These are phyloP conservation scores for Littorina saxatilis DNA, from an alignment of 1,140 invertebrate genomes.

Conservation along the genomic window DNA sequence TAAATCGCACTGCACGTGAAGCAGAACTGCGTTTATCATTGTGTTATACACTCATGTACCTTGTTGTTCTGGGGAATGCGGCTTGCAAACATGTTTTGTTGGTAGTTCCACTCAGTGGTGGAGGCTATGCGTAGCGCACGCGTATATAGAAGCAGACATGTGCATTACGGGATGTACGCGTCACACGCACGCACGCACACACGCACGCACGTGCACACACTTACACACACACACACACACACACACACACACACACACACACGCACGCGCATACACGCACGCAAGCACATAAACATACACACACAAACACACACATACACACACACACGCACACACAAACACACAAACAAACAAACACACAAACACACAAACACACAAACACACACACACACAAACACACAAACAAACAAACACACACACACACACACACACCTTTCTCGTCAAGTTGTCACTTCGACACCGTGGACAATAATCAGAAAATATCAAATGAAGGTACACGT, in stretches of 20 bases:
- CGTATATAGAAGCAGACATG: too few relatives aligned
- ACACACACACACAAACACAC: background rate
- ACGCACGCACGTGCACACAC: constrained; percentile 16
- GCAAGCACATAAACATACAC: background rate
- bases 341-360: background rate
- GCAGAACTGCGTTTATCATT: too few relatives aligned
- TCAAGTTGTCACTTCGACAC: too few relatives aligned
- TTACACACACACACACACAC: background rate
- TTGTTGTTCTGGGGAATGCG: too few relatives aligned
- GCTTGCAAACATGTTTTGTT: too few relatives aligned
- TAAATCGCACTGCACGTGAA: too few relatives aligned
- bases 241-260: background rate
- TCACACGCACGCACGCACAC: constrained; percentile 9
- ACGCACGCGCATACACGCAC: background rate
- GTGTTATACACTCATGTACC: too few relatives aligned
- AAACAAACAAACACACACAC: background rate
- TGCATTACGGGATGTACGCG: too few relatives aligned
- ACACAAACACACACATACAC: constrained; percentile 19
- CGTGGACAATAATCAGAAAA: too few relatives aligned
- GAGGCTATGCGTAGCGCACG: too few relatives aligned
- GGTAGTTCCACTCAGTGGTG: too few relatives aligned
- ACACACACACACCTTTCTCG: constrained; percentile 9
- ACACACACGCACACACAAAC: background rate
- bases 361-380: background rate
- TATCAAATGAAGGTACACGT: too few relatives aligned